Conservation (phyloP, 2,888 invertebrate species). For the Ernsta delagoae region DNA sequence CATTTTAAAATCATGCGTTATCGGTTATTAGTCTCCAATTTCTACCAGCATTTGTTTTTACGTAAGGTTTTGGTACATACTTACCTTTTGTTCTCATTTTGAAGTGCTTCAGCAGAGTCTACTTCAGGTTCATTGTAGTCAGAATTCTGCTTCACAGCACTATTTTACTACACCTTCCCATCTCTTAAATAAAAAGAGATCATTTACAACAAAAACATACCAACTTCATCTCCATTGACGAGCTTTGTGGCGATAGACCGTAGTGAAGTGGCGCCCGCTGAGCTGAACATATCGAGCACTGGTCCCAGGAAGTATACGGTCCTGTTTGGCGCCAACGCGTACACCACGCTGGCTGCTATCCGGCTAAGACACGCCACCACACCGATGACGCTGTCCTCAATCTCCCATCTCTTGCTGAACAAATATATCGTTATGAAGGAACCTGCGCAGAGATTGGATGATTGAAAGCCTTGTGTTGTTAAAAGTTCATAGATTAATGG, state of each 20-base stretch:
- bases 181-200: too few relatives aligned
- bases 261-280: conserved; percentile 83
- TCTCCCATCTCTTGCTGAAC: conserved; percentile 78
- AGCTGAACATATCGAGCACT: conserved; percentile 82
- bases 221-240: conserved; percentile 83
- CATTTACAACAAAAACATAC: too few relatives aligned
- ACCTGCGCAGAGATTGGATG: conserved; percentile 57
- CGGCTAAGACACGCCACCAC: conserved; percentile 81
- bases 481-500: too few relatives aligned
- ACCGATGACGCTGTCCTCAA: conserved; percentile 80
- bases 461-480: background rate
- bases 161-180: too few relatives aligned
- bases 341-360: conserved; percentile 78
- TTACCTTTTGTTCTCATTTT: too few relatives aligned
- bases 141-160: too few relatives aligned
- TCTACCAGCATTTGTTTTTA: too few relatives aligned
- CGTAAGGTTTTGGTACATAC: too few relatives aligned
- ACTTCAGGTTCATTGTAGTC: too few relatives aligned
- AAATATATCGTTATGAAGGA: conserved; percentile 82
- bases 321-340: conserved; percentile 75
- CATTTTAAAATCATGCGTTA: too few relatives aligned
- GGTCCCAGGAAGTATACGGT: conserved; percentile 82
- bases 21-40: too few relatives aligned
- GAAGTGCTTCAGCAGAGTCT: too few relatives aligned
- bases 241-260: conserved; percentile 85